Evolutionary conservation across 2,888 invertebrate genomes (phyloP).

Genomic region (Drosophila helvetica): DNA sequence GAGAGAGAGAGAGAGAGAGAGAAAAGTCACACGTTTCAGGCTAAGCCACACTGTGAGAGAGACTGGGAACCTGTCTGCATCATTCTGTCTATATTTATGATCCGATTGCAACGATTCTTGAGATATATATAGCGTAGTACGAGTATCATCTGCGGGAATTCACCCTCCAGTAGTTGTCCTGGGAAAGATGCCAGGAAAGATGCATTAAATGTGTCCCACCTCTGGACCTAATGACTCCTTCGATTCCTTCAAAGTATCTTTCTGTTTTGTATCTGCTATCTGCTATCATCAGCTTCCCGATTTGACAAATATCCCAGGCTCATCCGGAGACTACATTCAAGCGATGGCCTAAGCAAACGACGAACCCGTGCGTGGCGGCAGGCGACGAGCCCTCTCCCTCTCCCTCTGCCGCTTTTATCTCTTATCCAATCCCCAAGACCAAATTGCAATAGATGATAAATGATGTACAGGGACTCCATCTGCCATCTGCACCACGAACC

Average conservation of each 20-base stretch:
- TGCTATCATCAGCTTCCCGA: slow-evolving; percentile 20
- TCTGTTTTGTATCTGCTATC: background rate
- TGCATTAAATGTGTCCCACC: background rate
- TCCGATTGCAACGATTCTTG: background rate
- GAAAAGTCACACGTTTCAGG: too few species aligned
- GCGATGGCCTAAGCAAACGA: slow-evolving; percentile 28
- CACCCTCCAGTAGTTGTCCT: too few species aligned
- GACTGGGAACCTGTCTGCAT: background rate
- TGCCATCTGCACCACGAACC: slow-evolving; percentile 48
- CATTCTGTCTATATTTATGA: background rate
- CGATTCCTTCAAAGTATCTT: too few species aligned
- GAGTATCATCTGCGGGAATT: background rate
- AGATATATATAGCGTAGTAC: background rate
- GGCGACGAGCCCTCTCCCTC: slow-evolving; percentile 29
- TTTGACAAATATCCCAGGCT: slow-evolving; percentile 36
- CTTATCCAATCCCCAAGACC: slow-evolving; percentile 36
- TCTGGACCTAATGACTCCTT: background rate
- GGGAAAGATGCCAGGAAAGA: too few species aligned
- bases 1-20: too few species aligned
- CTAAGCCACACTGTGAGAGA: background rate
- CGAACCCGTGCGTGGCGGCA: slow-evolving; percentile 22
- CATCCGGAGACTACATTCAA: slow-evolving; percentile 30
- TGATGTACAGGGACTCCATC: slow-evolving; percentile 59
- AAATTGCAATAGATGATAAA: slow-evolving; percentile 75
- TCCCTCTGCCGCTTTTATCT: slow-evolving; percentile 31